Conservation (phyloP, 2,113 vertebrate species). For the Dromas ardeola region DNA sequence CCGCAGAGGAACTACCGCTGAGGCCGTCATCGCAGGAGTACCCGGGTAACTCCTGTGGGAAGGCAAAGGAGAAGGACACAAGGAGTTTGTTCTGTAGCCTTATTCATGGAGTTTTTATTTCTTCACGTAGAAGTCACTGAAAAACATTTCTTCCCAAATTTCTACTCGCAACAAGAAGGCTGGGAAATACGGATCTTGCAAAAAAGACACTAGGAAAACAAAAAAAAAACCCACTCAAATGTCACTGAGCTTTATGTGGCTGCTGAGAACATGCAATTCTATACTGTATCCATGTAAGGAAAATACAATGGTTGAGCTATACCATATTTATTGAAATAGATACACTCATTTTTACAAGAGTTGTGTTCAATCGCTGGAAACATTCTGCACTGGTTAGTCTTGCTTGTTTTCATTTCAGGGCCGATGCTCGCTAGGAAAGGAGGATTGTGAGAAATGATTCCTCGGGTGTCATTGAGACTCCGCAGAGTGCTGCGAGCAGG, state of each 20-base stretch:
- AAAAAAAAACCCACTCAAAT: slow-evolving; percentile 31
- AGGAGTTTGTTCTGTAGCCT: slow-evolving; percentile 88
- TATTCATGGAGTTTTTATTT: slow-evolving; percentile 84
- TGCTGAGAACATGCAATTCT: slow-evolving; percentile 72
- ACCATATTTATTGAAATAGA: slow-evolving; percentile 60
- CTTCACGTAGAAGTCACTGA: slow-evolving; percentile 75
- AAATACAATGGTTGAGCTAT: slow-evolving; percentile 29
- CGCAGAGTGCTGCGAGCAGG: slow-evolving; percentile 19
- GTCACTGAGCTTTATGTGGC: slow-evolving; percentile 65
- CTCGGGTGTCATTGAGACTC: slow-evolving; percentile 58
- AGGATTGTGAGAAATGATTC: slow-evolving; percentile 44
- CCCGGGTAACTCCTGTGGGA: slow-evolving; percentile 58
- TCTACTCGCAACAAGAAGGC: slow-evolving; percentile 70
- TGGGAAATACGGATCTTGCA: slow-evolving; percentile 72
- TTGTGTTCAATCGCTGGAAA: slow-evolving; percentile 59
- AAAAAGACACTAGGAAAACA: slow-evolving; percentile 58
- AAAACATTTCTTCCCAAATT: slow-evolving; percentile 77
- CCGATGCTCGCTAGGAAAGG: not conserved
- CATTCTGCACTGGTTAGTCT: slow-evolving; percentile 68
- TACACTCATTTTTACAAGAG: slow-evolving; percentile 59
- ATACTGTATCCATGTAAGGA: slow-evolving; percentile 62
- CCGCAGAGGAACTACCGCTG: slow-evolving; percentile 58
- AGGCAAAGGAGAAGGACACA: slow-evolving; percentile 74
- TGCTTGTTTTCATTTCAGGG: slow-evolving; percentile 66
- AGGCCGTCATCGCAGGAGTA: slow-evolving; percentile 56